phyloP scores from a whole-genome alignment of 2,113 vertebrate species.

The Scytalopus superciliaris region DNA sequence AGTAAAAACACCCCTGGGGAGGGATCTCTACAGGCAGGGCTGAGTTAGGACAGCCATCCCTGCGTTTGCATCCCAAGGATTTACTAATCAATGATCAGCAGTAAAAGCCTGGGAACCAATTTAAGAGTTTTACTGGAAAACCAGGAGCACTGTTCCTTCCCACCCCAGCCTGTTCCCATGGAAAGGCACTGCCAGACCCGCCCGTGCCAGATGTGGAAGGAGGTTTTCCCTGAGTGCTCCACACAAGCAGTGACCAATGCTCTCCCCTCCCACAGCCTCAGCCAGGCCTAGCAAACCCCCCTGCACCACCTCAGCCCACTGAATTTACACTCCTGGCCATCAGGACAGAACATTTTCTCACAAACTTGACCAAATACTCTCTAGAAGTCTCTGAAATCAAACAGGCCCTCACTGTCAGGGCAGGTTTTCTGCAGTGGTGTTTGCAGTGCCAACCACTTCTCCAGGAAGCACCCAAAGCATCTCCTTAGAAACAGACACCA shows the following conservation, averaged over 20 bases:
- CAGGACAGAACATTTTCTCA: neutral
- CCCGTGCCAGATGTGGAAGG: accelerated
- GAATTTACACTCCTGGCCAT: neutral
- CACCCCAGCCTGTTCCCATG: accelerated
- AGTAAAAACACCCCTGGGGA: neutral
- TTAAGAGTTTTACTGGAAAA: neutral
- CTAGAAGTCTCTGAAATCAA: neutral
- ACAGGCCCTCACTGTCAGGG: accelerated
- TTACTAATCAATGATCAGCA: neutral
- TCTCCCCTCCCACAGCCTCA: accelerated
- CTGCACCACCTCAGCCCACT: neutral
- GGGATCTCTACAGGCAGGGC: neutral
- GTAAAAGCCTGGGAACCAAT: neutral
- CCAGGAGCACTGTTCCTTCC: accelerated
- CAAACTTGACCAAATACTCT: neutral
- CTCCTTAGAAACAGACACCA: neutral
- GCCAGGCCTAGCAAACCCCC: neutral
- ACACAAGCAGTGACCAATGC: accelerated
- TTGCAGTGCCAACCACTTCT: neutral
- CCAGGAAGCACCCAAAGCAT: neutral
- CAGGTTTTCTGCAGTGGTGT: neutral
- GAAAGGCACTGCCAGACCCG: neutral
- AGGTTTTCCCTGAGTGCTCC: neutral
- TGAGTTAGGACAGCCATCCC: neutral
- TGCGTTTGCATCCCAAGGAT: neutral